phyloP scores from a whole-genome alignment of 1,140 invertebrate genomes.

The Hyles vespertilio region DNA sequence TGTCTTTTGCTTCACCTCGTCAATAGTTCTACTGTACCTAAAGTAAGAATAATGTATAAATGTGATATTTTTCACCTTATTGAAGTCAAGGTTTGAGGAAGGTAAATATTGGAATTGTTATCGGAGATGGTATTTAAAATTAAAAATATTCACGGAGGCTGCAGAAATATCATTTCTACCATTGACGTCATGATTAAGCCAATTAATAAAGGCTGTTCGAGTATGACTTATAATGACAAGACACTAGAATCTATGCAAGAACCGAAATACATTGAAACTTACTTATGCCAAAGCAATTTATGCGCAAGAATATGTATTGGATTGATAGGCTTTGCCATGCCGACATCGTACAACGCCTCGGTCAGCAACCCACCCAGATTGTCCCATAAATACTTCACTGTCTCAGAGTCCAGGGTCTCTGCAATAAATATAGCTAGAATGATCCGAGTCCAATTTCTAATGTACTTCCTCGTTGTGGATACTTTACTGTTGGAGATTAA shows the following conservation, averaged over 20 bases:
- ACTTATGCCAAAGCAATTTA: constrained; percentile 46
- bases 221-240: too few species aligned
- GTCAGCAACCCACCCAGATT: constrained; percentile 46
- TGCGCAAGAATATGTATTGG: constrained; percentile 53
- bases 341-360: constrained; percentile 42
- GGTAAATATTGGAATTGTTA: too few species aligned
- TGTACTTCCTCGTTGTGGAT: too few species aligned
- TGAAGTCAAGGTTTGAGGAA: too few species aligned
- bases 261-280: constrained; percentile 9
- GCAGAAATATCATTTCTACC: too few species aligned
- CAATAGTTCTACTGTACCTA: constrained; percentile 30
- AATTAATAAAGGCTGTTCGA: too few species aligned
- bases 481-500: too few species aligned
- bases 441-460: not conserved
- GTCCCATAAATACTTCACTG: constrained; percentile 48
- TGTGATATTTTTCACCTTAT: not conserved
- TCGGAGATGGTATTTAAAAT: too few species aligned
- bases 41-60: constrained; percentile 1
- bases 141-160: too few species aligned
- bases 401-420: constrained; percentile 39
- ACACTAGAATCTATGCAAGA: not conserved
- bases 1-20: constrained; percentile 26
- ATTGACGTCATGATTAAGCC: too few species aligned
- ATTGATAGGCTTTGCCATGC: constrained; percentile 35
- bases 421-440: constrained; percentile 6